A percentile compares a stretch with the other conserved stretches of the same genome.
Evolutionary conservation across 2,797 vertebrate species (phyloP).

Genomic region (Malacoraja senta): DNA sequence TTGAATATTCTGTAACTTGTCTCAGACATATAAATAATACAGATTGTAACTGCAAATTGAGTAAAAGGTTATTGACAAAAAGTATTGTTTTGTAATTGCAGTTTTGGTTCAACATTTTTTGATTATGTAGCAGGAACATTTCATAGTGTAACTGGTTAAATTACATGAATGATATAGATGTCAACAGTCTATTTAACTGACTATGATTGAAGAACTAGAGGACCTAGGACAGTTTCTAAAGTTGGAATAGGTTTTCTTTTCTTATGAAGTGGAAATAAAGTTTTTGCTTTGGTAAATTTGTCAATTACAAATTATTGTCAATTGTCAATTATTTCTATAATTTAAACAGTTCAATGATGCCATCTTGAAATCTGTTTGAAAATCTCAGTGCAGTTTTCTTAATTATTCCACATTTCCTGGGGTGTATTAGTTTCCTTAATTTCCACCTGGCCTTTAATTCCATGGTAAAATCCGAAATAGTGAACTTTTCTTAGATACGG

Average conservation of each 20-base stretch:
- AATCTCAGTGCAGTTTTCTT: neutral
- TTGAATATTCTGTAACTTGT: constrained; percentile 4
- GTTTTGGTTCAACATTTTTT: neutral
- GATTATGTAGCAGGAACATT: neutral
- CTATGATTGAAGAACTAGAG: neutral
- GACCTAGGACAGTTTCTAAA: neutral
- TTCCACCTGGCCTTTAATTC: too few relatives aligned
- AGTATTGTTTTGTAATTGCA: neutral
- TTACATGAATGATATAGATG: neutral
- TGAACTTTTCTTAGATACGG: too few relatives aligned
- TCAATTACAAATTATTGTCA: neutral
- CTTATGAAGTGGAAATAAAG: neutral
- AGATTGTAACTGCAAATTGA: neutral
- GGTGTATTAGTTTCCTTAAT: too few relatives aligned
- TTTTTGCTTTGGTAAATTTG: neutral
- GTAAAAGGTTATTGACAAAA: neutral
- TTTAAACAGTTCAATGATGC: neutral
- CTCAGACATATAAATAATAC: neutral
- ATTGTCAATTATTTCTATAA: neutral
- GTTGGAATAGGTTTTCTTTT: neutral
- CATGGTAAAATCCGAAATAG: too few relatives aligned
- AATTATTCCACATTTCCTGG: neutral
- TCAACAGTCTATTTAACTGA: neutral
- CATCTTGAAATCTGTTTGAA: neutral
- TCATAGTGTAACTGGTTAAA: neutral